These are phyloP conservation scores for Xylota segnis DNA, from an alignment of 2,888 invertebrate genomes.

Conservation along the genomic window DNA sequence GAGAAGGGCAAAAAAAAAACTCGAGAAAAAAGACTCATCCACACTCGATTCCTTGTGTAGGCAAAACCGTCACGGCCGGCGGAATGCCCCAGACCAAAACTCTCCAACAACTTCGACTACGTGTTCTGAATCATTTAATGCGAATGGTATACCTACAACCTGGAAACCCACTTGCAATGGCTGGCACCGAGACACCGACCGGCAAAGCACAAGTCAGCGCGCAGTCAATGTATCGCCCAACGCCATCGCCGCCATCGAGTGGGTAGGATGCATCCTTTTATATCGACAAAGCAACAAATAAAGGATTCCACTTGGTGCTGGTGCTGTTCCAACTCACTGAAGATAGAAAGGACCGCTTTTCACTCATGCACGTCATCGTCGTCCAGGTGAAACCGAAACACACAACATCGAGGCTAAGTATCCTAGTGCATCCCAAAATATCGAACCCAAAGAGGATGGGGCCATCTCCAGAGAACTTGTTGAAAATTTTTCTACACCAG, in stretches of 20 bases:
- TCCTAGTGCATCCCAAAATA: constrained; percentile 60
- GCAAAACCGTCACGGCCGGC: constrained; percentile 56
- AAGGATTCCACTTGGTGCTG: constrained; percentile 21
- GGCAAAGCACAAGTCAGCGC: constrained; percentile 51
- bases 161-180: constrained; percentile 7
- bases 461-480: constrained; percentile 50
- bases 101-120: constrained; percentile 27
- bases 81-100: constrained; percentile 48
- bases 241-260: too few relatives aligned
- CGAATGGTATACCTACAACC: constrained; percentile 18
- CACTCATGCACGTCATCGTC: constrained; percentile 70
- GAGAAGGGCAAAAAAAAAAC: constrained; percentile 3
- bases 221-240: constrained; percentile 58
- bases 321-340: constrained; percentile 57
- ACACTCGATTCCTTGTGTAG: constrained; percentile 21
- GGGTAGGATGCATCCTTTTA: constrained; percentile 41
- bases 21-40: constrained; percentile 15
- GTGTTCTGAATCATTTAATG: constrained; percentile 68
- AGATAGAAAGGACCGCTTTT: constrained; percentile 57
- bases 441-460: constrained; percentile 2
- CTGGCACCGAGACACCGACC: background rate
- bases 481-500: constrained; percentile 42
- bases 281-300: constrained; percentile 72
- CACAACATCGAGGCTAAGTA: constrained; percentile 2
- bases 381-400: constrained; percentile 64